phyloP scores from a whole-genome alignment of 2,113 vertebrate species.

The Accipiter virgatus region DNA sequence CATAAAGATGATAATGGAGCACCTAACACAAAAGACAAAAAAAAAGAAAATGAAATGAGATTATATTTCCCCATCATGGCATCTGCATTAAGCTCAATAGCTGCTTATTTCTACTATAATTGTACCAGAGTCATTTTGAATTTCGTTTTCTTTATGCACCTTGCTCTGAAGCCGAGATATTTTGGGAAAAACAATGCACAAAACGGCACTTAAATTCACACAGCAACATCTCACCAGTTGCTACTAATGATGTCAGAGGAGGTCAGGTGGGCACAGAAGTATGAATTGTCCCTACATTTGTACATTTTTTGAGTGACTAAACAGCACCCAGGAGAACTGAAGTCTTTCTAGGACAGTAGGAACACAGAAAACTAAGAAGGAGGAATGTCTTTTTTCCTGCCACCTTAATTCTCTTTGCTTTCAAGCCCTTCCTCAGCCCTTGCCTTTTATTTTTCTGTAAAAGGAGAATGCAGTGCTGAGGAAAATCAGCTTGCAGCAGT shows the following conservation, averaged over 20 bases:
- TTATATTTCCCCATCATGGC: neutral
- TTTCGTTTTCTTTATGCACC: neutral
- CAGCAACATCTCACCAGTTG: neutral
- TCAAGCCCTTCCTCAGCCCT: neutral
- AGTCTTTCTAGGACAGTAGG: neutral
- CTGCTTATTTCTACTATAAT: constrained; percentile 11
- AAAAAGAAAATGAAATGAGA: neutral
- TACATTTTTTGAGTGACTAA: neutral
- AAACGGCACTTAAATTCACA: neutral
- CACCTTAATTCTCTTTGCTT: neutral
- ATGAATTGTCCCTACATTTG: neutral
- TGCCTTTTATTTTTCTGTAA: neutral
- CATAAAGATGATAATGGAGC: neutral
- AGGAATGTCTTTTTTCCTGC: neutral
- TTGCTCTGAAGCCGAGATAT: neutral
- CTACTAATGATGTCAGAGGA: neutral
- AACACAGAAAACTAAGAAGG: neutral
- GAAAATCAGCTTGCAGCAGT: constrained; percentile 13
- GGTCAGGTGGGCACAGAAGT: neutral
- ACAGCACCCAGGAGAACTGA: neutral
- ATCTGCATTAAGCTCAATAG: constrained; percentile 16
- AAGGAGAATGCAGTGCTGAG: neutral
- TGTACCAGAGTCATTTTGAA: neutral
- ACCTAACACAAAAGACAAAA: neutral
- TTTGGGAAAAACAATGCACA: constrained; percentile 29